Evolutionary conservation across 2,888 invertebrate genomes (phyloP), one percentile per base, ranked within the genome.

Genomic region (Melieria crassipennis): DNA sequence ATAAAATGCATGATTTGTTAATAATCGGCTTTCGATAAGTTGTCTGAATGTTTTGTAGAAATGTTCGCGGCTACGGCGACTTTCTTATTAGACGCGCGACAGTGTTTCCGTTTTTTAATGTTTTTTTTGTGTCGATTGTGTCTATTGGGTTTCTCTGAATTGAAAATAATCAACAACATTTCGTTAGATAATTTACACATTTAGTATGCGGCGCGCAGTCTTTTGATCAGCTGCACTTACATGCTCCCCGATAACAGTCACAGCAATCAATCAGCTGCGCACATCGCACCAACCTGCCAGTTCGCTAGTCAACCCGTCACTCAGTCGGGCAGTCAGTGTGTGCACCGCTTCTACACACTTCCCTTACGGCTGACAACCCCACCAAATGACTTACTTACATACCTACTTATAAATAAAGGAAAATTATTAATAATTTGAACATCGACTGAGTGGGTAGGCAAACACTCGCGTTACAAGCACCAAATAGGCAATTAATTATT

Each of bases 401-500:
- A 16, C 30, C 43, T 9, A 30, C 30, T 60, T 9, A 30, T 30
- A 30, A 30, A 30, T 30, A 30, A 30, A 30, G 30, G 3, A 30
- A 30, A 30, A 30, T 30, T 30, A 30, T 30, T 30, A 30, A 30
- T 30, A 30, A 30, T 30, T 30, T 30, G 30, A 30, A 42, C 11
- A 61, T 5, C 10, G 42, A 64, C 47, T 61, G 64, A 65, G 69
- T 66, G 72, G 66, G 63, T 58, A 74, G 71, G 68, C 70, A 70
- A 73, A 70, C 74, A 77, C 75, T 75, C 70, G 74, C 75, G 71
- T 58, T 66, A 70, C 74, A 72, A 75, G 72, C 70, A 74, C 71
- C 72, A 75, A 74, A 75, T 75, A 75, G 72, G 73, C 75, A 77
- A 76, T 76, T 77, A 76, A 76, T 75, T 77, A 69, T 62, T 62